Evolutionary conservation across 2,888 invertebrate species (phyloP).

Genomic region (Drosophila austrosaltans): DNA sequence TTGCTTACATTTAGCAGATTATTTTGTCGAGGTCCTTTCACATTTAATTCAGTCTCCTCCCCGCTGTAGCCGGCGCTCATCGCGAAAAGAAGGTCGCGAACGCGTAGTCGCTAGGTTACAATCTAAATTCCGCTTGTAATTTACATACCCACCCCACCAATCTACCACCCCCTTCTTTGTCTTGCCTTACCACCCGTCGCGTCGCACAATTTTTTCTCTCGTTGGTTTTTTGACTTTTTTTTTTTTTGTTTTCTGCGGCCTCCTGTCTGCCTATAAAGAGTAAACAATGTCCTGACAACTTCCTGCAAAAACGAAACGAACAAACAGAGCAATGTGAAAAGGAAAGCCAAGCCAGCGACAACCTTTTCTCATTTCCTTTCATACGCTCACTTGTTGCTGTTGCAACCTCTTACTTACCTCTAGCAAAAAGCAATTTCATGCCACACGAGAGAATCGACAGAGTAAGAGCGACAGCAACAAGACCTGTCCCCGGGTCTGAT

Average conservation of each 20-base stretch:
- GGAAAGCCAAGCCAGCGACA: conserved; percentile 51
- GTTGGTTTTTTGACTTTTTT: conserved; percentile 24
- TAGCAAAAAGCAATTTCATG: conserved; percentile 74
- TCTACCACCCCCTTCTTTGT: neutral
- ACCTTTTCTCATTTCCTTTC: conserved; percentile 76
- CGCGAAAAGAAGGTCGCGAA: conserved; percentile 25
- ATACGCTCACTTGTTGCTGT: conserved; percentile 67
- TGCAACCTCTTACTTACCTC: conserved; percentile 44
- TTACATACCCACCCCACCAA: conserved; percentile 48
- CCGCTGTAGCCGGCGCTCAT: neutral
- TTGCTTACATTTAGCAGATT: conserved; percentile 68
- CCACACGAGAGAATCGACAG: conserved; percentile 57
- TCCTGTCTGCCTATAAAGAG: conserved; percentile 48
- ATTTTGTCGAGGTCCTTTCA: conserved; percentile 69
- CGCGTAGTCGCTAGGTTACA: conserved; percentile 57
- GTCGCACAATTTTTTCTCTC: conserved; percentile 25
- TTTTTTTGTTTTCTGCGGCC: conserved; percentile 35
- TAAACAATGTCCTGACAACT: conserved; percentile 68
- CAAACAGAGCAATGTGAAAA: conserved; percentile 44
- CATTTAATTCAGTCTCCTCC: conserved; percentile 45
- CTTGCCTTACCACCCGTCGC: neutral
- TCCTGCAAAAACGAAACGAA: conserved; percentile 64
- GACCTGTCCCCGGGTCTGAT: conserved; percentile 50
- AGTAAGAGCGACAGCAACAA: conserved; percentile 30
- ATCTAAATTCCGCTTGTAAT: conserved; percentile 71